Conservation (phyloP, 2,888 invertebrate species). For the Oscheius onirici region DNA sequence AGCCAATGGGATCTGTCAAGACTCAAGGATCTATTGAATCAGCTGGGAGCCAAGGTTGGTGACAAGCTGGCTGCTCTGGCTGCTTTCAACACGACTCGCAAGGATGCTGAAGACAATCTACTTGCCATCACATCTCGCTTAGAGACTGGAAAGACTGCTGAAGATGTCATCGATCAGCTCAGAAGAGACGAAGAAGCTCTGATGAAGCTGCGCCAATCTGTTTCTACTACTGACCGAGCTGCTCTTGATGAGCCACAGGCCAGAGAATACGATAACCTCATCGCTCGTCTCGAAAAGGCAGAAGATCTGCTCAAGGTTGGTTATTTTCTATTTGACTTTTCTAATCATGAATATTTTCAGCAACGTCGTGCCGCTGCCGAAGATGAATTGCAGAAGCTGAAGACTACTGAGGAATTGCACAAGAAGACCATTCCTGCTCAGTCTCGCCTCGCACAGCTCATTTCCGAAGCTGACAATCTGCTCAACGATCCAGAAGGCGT, state of each 20-base stretch:
- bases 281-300: slow-evolving; percentile 45
- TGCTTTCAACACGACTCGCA: slow-evolving; percentile 50
- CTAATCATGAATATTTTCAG: slow-evolving; percentile 36
- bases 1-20: slow-evolving; percentile 50
- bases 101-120: slow-evolving; percentile 49
- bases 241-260: slow-evolving; percentile 44
- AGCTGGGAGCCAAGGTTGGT: slow-evolving; percentile 46
- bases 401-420: slow-evolving; percentile 41
- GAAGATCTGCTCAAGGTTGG: slow-evolving; percentile 40
- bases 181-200: slow-evolving; percentile 36
- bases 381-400: slow-evolving; percentile 38
- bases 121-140: slow-evolving; percentile 37
- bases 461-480: slow-evolving; percentile 43
- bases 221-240: slow-evolving; percentile 36
- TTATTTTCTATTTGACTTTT: not conserved
- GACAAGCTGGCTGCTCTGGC: slow-evolving; percentile 54
- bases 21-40: slow-evolving; percentile 47
- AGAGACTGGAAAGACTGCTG: slow-evolving; percentile 20
- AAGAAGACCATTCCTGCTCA: slow-evolving; percentile 33
- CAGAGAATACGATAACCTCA: slow-evolving; percentile 42
- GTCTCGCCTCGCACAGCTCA: slow-evolving; percentile 41
- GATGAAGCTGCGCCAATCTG: slow-evolving; percentile 34
- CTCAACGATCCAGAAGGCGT: slow-evolving; percentile 44
- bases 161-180: slow-evolving; percentile 39
- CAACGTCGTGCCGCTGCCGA: slow-evolving; percentile 41